Evolutionary conservation across 2,113 vertebrate species (phyloP).

Genomic region (Vidua macroura): DNA sequence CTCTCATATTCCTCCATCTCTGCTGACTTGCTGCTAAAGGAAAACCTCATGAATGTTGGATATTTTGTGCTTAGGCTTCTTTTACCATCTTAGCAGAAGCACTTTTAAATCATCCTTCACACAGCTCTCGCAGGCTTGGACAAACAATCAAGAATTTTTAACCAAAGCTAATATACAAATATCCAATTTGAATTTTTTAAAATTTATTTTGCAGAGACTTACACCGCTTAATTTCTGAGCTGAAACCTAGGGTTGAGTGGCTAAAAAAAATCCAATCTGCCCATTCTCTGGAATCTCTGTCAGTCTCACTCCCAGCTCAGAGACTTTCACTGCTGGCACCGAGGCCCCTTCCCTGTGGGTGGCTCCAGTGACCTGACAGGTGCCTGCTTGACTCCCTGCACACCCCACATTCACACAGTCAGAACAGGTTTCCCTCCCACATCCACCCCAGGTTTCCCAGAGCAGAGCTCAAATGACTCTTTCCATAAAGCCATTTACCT

Average conservation of each 20-base stretch:
- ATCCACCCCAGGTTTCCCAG: neutral
- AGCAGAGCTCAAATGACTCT: neutral
- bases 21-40: neutral
- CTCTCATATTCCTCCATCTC: neutral
- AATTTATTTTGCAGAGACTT: neutral
- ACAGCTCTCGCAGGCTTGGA: accelerated
- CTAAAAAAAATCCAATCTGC: neutral
- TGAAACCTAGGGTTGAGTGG: neutral
- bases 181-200: neutral
- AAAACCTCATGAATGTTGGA: accelerated
- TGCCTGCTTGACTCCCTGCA: accelerated
- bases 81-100: neutral
- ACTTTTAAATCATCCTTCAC: neutral
- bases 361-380: neutral
- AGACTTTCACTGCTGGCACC: neutral
- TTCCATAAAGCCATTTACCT: neutral
- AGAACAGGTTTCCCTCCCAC: neutral
- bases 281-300: neutral
- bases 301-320: neutral
- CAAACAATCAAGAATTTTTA: neutral
- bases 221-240: neutral
- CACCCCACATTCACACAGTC: neutral
- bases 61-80: neutral
- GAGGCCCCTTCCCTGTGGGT: neutral
- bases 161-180: neutral